A percentile compares a stretch with the other conserved stretches of the same genome.
Evolutionary conservation across 2,797 vertebrate genomes (phyloP).

Genomic region (Pagetopsis macropterus): DNA sequence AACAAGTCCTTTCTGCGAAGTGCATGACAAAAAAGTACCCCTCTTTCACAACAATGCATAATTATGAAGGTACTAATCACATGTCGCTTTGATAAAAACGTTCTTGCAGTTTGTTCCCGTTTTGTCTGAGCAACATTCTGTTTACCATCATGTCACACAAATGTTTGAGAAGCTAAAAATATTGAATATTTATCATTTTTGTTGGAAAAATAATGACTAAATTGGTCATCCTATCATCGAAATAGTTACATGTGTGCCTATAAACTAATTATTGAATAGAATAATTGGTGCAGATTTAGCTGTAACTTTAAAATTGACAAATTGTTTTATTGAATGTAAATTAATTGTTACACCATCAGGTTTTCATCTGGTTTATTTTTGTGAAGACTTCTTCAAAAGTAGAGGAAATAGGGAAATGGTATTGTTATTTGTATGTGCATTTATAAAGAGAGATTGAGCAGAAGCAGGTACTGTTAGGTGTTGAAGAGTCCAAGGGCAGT

Average conservation of each 20-base stretch:
- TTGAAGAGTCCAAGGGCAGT: constrained; percentile 17
- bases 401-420: not conserved
- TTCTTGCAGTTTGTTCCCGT: not conserved
- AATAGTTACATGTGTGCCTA: not conserved
- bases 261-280: not conserved
- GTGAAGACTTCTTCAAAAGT: too few relatives aligned
- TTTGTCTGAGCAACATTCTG: not conserved
- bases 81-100: not conserved
- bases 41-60: not conserved
- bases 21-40: too few relatives aligned
- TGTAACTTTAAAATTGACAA: not conserved
- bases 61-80: constrained; percentile 8
- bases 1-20: too few relatives aligned
- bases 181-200: not conserved
- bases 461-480: constrained; percentile 5
- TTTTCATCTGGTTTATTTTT: not conserved
- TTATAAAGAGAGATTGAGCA: not conserved
- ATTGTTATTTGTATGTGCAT: not conserved
- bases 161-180: not conserved
- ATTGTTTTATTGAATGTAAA: too few relatives aligned
- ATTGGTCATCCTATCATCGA: not conserved
- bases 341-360: too few relatives aligned
- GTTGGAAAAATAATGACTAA: not conserved
- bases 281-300: not conserved
- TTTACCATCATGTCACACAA: not conserved